Conservation (phyloP, 1,140 invertebrate species). For the Planococcus citri region DNA sequence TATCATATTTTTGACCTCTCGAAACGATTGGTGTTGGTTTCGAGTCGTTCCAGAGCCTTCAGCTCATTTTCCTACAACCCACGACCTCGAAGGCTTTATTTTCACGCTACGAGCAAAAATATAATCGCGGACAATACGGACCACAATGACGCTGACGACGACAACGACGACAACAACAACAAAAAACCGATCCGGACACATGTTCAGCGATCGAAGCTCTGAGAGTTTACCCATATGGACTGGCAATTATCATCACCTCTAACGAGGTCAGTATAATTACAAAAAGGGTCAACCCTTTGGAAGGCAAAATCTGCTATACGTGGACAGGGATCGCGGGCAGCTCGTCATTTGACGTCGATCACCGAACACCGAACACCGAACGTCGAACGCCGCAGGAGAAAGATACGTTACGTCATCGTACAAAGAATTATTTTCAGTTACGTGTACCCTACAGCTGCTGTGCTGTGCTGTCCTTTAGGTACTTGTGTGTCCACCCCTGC, state of each 20-base stretch:
- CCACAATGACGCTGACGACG: too few species aligned
- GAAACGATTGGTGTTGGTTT: too few species aligned
- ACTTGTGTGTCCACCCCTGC: neutral
- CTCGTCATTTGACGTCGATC: neutral
- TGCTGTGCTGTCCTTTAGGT: neutral
- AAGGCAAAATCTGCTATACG: neutral
- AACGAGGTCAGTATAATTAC: slow-evolving; percentile 17
- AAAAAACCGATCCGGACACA: too few species aligned
- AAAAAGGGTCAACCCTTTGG: neutral
- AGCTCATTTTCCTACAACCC: too few species aligned
- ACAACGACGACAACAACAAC: too few species aligned
- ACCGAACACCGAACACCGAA: neutral
- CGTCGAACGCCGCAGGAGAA: neutral
- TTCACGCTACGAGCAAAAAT: too few species aligned
- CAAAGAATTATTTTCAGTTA: slow-evolving; percentile 6
- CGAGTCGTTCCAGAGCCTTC: too few species aligned
- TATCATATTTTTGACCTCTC: too few species aligned
- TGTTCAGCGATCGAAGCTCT: too few species aligned
- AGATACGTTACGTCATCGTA: slow-evolving; percentile 16
- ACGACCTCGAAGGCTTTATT: too few species aligned
- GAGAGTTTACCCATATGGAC: too few species aligned
- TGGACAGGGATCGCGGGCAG: neutral
- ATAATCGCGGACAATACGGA: too few species aligned
- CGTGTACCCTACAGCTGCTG: slow-evolving; percentile 4
- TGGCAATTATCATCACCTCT: neutral